Conservation (phyloP, 2,113 vertebrate species). For the Helogale parvula region DNA sequence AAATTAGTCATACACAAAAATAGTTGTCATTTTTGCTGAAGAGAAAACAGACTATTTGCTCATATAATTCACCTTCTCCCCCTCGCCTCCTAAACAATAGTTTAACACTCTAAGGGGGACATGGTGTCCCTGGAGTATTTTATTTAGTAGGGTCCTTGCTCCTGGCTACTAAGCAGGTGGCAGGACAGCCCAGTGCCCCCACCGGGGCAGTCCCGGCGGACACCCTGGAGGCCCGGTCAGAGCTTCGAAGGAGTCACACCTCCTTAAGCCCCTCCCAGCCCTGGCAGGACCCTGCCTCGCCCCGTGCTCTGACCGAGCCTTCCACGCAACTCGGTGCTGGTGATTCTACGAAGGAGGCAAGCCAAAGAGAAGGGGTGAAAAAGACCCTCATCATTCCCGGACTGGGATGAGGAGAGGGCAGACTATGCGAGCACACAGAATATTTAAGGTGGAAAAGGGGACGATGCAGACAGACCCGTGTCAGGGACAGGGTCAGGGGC, state of each 20-base stretch:
- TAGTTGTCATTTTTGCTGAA: constrained; percentile 83
- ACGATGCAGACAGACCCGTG: constrained; percentile 78
- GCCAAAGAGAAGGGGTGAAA: background rate
- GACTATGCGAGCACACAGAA: background rate
- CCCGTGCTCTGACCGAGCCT: background rate
- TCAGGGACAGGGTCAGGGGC: constrained; percentile 74
- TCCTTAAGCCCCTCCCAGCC: background rate
- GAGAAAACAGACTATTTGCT: constrained; percentile 77
- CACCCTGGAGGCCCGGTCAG: background rate
- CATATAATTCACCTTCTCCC: background rate
- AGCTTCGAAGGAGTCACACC: background rate
- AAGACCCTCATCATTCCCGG: accelerated
- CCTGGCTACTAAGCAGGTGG: background rate
- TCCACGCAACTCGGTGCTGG: accelerated
- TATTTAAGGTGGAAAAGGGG: constrained; percentile 80
- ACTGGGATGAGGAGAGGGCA: background rate
- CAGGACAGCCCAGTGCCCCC: background rate
- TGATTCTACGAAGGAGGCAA: background rate
- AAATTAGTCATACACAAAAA: constrained; percentile 92
- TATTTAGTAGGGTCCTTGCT: background rate
- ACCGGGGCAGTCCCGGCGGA: background rate
- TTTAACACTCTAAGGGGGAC: background rate
- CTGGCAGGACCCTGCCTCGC: background rate
- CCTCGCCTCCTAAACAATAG: background rate
- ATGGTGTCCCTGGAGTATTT: accelerated